These are phyloP conservation scores for Brachyptera putata DNA, from an alignment of 2,888 invertebrate genomes.

Conservation along the genomic window DNA sequence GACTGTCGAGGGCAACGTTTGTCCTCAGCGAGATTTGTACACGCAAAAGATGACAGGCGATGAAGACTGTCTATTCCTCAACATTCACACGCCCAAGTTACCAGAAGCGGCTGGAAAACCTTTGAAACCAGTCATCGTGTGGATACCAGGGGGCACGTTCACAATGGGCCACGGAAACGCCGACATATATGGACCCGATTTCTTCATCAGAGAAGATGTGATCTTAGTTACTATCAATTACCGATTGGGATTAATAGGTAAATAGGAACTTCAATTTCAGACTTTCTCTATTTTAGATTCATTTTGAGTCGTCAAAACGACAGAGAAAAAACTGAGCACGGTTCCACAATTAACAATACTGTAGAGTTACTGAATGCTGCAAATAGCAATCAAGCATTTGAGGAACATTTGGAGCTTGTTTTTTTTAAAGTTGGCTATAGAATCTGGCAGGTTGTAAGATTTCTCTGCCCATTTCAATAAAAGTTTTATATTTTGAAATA, in stretches of 20 bases:
- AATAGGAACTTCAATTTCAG: neutral
- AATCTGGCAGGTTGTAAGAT: too few species aligned
- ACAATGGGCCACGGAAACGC: conserved; percentile 35
- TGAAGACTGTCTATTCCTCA: conserved; percentile 18
- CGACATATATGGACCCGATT: conserved; percentile 34
- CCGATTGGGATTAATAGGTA: conserved; percentile 38
- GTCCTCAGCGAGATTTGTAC: conserved; percentile 8
- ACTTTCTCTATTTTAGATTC: neutral
- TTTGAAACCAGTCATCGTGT: conserved; percentile 36
- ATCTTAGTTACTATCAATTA: conserved; percentile 39
- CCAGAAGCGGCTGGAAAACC: neutral
- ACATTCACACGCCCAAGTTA: conserved; percentile 9
- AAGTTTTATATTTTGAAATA: too few species aligned
- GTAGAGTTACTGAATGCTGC: too few species aligned
- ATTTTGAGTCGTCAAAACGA: too few species aligned
- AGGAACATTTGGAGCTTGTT: too few species aligned
- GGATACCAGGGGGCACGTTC: conserved; percentile 39
- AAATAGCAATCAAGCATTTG: too few species aligned
- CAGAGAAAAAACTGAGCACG: too few species aligned
- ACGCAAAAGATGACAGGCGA: conserved; percentile 6
- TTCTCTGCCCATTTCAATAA: too few species aligned
- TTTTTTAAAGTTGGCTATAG: too few species aligned
- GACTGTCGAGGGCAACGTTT: neutral
- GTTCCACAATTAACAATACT: too few species aligned
- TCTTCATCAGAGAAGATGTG: conserved; percentile 37